Percentiles rank a stretch among this genome's conserved stretches.
Conservation (phyloP, 2,113 vertebrate species). For the Onychostoma macrolepis region DNA sequence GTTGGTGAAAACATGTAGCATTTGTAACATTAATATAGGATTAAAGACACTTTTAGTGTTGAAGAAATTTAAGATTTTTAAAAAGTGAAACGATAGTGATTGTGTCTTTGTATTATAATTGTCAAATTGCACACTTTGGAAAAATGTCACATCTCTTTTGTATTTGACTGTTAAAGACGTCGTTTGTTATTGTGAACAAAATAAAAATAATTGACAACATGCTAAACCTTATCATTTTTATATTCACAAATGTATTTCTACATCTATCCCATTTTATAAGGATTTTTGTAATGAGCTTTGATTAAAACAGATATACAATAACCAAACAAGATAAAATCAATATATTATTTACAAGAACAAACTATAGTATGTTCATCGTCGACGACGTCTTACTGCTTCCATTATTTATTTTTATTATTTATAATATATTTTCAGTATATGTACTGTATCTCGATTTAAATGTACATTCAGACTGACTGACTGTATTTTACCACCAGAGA, state of each 20-base stretch:
- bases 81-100: not conserved
- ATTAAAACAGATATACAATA: not conserved
- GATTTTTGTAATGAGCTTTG: not conserved
- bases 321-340: not conserved
- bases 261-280: not conserved
- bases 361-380: not conserved
- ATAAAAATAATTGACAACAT: not conserved
- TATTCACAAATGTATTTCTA: not conserved
- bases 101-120: not conserved
- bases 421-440: not conserved
- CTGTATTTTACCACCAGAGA: constrained; percentile 6
- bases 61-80: not conserved
- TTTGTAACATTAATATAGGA: not conserved
- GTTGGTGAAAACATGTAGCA: not conserved
- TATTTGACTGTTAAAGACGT: not conserved
- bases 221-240: not conserved
- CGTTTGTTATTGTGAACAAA: not conserved
- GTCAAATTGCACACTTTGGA: not conserved
- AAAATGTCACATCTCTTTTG: not conserved
- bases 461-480: not conserved
- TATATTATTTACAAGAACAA: not conserved
- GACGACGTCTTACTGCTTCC: not conserved
- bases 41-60: not conserved
- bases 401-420: not conserved
- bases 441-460: not conserved